Base-by-base conservation (phyloP, 2,888 invertebrate genomes). In the Heliconius sara region DNA sequence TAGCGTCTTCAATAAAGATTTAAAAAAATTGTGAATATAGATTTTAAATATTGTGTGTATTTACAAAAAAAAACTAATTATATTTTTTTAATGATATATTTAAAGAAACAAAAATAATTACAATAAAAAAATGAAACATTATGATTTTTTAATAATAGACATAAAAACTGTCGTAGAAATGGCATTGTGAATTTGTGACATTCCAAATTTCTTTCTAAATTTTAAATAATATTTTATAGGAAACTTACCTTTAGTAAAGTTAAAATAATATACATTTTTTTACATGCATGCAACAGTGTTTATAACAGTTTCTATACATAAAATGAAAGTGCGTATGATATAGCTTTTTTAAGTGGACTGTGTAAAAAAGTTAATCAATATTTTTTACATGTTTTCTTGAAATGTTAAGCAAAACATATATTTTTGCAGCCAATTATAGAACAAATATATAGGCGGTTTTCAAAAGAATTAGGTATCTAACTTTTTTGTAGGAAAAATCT, bases 271-370 rank as follows among this genome's bases (percentile, higher is more conserved):
- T 27, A 27, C 2, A 2, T 30, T 30, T 52, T 6, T 27, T 5
- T 57, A 52, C 34, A 63, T 74, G 74, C 74, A 25, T 16, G n/a
- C n/a, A 2, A 19, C n/a, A 30, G 60, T 74, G 22, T 43, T 74
- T 74, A 39, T n/a, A 25, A 73, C n/a, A 68, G 13, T 68, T 43
- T 68, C n/a, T 68, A 16, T 43, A 65, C 63, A 27, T 43, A 39
- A 10, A 74, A 74, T n/a, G 34, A 7, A 39, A 25, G 10, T 72
- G 52, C 52, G 9, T n/a, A 74, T 74, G 74, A 74, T 65, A 10
- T 19, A 63, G 65, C 63, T 63, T 30, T 10, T 43, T n/a, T 27
- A 43, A 63, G 63, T 74, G 63, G 39, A 65, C 74, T 65, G 74
- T 39, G 25, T 74, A 63, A 63, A 74, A 74, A 60, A 65, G 27